Evolutionary conservation across 2,113 vertebrate genomes (phyloP).

Genomic region (Leptodactylus fuscus): DNA sequence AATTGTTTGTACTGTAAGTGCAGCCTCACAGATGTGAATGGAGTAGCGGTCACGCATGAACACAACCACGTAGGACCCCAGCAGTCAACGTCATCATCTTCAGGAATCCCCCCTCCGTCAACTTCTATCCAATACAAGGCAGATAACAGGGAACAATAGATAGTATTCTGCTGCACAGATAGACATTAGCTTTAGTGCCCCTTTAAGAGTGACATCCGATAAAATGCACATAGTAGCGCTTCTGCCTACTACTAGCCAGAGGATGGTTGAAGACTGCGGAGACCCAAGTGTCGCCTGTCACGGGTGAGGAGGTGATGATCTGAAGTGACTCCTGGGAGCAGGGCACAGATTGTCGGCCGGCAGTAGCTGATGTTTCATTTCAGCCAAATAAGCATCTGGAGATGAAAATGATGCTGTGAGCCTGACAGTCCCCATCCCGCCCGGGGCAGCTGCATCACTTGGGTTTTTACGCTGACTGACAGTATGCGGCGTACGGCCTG

Average conservation of each 20-base stretch:
- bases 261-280: background rate
- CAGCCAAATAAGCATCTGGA: conserved; percentile 54
- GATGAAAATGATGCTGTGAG: conserved; percentile 55
- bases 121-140: no score
- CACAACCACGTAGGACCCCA: no score
- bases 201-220: background rate
- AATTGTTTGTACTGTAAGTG: no score
- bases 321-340: conserved; percentile 41
- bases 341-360: conserved; percentile 25
- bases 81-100: no score
- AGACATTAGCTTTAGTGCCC: background rate
- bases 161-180: no score
- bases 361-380: conserved; percentile 37
- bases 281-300: conserved; percentile 1
- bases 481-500: background rate
- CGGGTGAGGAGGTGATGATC: conserved; percentile 15
- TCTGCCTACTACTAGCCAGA: background rate
- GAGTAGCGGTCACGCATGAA: no score
- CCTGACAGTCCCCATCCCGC: conserved; percentile 35
- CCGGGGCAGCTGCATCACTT: background rate
- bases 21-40: no score
- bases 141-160: background rate
- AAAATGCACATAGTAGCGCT: background rate
- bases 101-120: no score
- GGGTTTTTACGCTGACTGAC: conserved; percentile 41